phyloP scores from a whole-genome alignment of 1,140 invertebrate genomes.

The Drosophila athabasca region DNA sequence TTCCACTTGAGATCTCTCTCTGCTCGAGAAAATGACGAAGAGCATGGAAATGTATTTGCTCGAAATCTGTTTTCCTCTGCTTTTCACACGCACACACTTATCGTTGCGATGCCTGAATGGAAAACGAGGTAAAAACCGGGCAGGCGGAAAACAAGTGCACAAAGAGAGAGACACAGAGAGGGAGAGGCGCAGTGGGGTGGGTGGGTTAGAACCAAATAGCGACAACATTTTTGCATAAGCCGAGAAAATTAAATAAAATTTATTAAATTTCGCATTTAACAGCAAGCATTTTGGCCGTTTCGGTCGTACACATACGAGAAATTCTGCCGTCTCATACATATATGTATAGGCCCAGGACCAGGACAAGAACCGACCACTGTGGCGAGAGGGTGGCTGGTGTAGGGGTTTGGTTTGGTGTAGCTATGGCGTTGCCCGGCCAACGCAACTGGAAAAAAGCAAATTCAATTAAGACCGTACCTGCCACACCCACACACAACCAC shows the following conservation, averaged over 20 bases:
- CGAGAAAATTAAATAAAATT: conserved; percentile 40
- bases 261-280: conserved; percentile 30
- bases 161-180: too few relatives aligned
- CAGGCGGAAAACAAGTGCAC: too few relatives aligned
- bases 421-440: conserved; percentile 54
- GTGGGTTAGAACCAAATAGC: background rate
- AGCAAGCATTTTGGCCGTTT: conserved; percentile 2
- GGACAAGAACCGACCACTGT: too few relatives aligned
- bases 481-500: conserved; percentile 29
- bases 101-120: too few relatives aligned
- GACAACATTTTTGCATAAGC: conserved; percentile 9
- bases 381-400: background rate
- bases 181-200: too few relatives aligned
- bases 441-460: conserved; percentile 48
- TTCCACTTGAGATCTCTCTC: background rate
- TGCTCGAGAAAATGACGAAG: conserved; percentile 2
- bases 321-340: background rate
- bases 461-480: conserved; percentile 73
- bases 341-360: too few relatives aligned
- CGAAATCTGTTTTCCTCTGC: too few relatives aligned
- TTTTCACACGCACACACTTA: too few relatives aligned
- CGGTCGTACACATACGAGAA: conserved; percentile 2
- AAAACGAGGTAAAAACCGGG: background rate
- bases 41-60: background rate
- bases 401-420: background rate